Conservation (phyloP, 2,888 invertebrate genomes). For the Palloptera scutellata region DNA sequence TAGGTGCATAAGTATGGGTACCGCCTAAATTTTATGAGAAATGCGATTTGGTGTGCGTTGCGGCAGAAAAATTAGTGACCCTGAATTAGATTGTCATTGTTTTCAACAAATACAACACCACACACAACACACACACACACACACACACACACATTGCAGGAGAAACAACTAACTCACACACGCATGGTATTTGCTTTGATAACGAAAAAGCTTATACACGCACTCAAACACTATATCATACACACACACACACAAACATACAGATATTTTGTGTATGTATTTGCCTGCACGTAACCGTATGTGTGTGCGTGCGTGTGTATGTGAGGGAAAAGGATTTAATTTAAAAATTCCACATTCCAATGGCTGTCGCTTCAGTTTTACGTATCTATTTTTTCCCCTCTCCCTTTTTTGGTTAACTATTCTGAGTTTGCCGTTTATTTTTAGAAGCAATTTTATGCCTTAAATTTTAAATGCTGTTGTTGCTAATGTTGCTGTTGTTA, state of each 20-base stretch:
- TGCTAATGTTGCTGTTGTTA: slow-evolving; percentile 1
- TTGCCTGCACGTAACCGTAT: slow-evolving; percentile 1
- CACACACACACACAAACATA: slow-evolving; percentile 6
- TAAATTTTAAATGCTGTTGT: neutral
- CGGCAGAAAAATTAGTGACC: slow-evolving; percentile 58
- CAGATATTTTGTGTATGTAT: slow-evolving; percentile 14
- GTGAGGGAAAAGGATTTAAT: slow-evolving; percentile 51
- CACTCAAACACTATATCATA: too few relatives aligned
- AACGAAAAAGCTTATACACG: too few relatives aligned
- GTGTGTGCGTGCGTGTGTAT: slow-evolving; percentile 8
- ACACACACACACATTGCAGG: neutral
- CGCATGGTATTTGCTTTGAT: too few relatives aligned
- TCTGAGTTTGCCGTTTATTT: neutral
- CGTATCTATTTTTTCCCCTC: neutral
- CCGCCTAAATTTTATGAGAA: slow-evolving; percentile 1
- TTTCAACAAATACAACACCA: slow-evolving; percentile 39
- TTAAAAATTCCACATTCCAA: slow-evolving; percentile 51
- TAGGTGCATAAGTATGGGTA: neutral
- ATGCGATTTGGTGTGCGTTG: slow-evolving; percentile 42
- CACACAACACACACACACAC: slow-evolving; percentile 41
- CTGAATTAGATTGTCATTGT: slow-evolving; percentile 59
- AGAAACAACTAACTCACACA: neutral
- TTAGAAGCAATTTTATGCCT: neutral
- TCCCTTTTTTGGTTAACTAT: neutral
- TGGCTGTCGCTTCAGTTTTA: neutral